Evolutionary conservation across 2,797 vertebrate species (phyloP).

Genomic region (Labeo calbasu): DNA sequence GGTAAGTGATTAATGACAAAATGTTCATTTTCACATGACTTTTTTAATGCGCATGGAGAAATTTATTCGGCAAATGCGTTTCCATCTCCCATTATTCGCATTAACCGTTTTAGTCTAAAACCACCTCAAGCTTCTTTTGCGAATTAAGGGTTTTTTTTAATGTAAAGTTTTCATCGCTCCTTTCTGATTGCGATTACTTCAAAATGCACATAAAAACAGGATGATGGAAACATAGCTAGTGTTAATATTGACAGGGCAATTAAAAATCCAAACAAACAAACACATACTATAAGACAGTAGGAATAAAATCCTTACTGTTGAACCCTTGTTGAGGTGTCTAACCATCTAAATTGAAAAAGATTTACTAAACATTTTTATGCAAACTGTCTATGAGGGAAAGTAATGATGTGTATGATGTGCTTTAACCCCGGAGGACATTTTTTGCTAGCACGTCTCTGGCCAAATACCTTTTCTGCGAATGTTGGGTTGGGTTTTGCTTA

Average conservation of each 20-base stretch:
- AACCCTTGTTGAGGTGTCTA: neutral
- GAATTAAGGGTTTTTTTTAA: too few species aligned
- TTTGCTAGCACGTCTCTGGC: neutral
- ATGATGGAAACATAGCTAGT: neutral
- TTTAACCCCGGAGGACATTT: neutral
- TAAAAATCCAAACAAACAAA: neutral
- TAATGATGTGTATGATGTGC: conserved; percentile 18
- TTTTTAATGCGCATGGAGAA: too few species aligned
- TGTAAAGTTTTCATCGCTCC: too few species aligned
- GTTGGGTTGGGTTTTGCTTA: conserved; percentile 45
- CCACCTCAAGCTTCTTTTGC: too few species aligned
- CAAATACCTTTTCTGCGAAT: conserved; percentile 24
- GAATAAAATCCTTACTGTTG: neutral
- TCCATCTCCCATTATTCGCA: too few species aligned
- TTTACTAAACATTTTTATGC: conserved; percentile 30
- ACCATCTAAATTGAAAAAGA: conserved; percentile 19
- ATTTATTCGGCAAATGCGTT: too few species aligned
- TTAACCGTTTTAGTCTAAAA: too few species aligned
- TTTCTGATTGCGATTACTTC: too few species aligned
- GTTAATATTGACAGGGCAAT: neutral
- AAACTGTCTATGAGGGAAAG: conserved; percentile 8
- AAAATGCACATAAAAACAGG: too few species aligned
- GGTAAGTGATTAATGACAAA: too few species aligned
- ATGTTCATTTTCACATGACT: too few species aligned
- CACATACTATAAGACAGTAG: neutral